Conservation (phyloP, 2,113 vertebrate species). For the Artemisiospiza belli region DNA sequence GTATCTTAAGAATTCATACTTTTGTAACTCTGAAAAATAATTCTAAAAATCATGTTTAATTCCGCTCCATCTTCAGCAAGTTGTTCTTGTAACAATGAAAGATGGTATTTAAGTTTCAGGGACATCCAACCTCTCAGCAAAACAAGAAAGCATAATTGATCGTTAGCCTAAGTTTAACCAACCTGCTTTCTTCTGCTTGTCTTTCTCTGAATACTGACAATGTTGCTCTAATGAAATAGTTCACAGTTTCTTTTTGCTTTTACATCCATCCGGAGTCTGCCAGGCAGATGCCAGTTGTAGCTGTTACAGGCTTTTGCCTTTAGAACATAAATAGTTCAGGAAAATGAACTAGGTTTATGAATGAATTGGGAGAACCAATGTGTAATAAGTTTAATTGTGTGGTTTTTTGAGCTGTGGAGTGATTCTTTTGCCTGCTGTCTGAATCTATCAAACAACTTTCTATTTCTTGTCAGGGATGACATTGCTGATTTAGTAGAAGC, state of each 20-base stretch:
- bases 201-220: neutral
- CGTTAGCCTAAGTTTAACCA: neutral
- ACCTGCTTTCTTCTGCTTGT: neutral
- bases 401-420: neutral
- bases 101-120: neutral
- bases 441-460: neutral
- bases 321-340: neutral
- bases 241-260: neutral
- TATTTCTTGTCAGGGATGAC: conserved; percentile 83
- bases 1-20: neutral
- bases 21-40: neutral
- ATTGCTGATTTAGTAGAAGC: conserved; percentile 96
- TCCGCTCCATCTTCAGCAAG: neutral
- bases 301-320: neutral
- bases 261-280: neutral
- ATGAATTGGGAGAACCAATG: neutral
- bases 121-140: neutral
- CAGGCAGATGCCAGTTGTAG: neutral
- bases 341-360: neutral
- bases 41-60: neutral
- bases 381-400: neutral
- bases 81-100: neutral
- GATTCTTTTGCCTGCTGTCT: neutral
- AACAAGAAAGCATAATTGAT: neutral
- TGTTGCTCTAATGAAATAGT: neutral